Percentiles rank a stretch among this genome's conserved stretches.
These are phyloP conservation scores for Odontamblyopus rebecca DNA, from an alignment of 2,797 vertebrate species.

Conservation along the genomic window DNA sequence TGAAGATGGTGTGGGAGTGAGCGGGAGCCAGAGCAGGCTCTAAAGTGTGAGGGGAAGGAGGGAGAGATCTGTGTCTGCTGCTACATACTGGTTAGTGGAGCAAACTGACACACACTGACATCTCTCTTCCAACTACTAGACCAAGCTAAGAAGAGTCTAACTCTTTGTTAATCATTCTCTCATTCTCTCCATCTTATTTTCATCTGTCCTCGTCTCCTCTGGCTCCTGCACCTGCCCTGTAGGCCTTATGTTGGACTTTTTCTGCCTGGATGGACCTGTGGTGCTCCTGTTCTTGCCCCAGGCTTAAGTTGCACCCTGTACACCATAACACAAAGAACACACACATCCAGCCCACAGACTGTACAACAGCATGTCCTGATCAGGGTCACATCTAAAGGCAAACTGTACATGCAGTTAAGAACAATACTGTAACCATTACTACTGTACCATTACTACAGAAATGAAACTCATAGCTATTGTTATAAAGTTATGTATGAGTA, in stretches of 20 bases:
- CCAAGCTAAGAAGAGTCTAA: constrained; percentile 63
- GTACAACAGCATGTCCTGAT: constrained; percentile 40
- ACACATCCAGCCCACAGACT: constrained; percentile 21
- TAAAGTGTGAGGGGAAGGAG: constrained; percentile 49
- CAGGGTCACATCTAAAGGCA: constrained; percentile 54
- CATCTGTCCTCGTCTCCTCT: constrained; percentile 35
- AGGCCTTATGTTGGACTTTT: constrained; percentile 67
- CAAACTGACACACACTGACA: constrained; percentile 74
- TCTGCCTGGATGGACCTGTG: constrained; percentile 66
- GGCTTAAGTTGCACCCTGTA: constrained; percentile 63
- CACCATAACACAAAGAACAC: constrained; percentile 32
- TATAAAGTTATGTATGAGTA: background rate
- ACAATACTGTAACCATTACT: background rate
- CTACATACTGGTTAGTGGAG: constrained; percentile 72
- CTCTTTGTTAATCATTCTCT: constrained; percentile 58
- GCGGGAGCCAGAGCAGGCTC: constrained; percentile 42
- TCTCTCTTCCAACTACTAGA: constrained; percentile 68
- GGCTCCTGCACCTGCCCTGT: constrained; percentile 43
- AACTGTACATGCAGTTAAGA: background rate
- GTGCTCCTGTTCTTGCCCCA: constrained; percentile 55
- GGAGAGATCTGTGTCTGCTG: constrained; percentile 66
- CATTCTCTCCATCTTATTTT: constrained; percentile 31
- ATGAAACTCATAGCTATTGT: background rate
- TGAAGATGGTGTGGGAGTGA: constrained; percentile 58
- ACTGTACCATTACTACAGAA: background rate